A percentile compares a stretch with the other conserved stretches of the same genome.
Evolutionary conservation across 2,113 vertebrate species (phyloP).

Genomic region (Apistogramma diplotaenia): DNA sequence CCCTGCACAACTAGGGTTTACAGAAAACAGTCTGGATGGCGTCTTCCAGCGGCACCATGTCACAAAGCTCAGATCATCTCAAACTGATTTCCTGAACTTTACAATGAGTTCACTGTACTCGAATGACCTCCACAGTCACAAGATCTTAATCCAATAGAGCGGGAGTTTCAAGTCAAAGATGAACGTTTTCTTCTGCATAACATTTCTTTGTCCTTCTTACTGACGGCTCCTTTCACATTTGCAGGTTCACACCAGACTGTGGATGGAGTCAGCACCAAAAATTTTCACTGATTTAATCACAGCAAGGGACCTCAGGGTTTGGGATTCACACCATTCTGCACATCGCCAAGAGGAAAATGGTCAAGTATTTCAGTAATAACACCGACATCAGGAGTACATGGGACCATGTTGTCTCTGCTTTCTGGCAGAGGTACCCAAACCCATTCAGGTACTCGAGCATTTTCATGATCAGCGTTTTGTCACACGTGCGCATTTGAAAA

Average conservation of each 20-base stretch:
- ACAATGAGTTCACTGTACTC: neutral
- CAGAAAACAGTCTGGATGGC: neutral
- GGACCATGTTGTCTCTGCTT: constrained; percentile 79
- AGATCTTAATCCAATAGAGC: neutral
- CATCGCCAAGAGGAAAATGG: constrained; percentile 63
- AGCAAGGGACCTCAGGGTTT: constrained; percentile 3
- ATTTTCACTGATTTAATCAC: neutral
- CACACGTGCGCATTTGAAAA: neutral
- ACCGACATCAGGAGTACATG: constrained; percentile 75
- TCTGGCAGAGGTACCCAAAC: constrained; percentile 84
- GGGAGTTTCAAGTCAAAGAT: neutral
- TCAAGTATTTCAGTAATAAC: constrained; percentile 77
- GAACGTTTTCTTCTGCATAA: neutral
- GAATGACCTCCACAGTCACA: neutral
- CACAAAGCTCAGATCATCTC: neutral
- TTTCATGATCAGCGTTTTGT: neutral
- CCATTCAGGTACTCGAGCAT: constrained; percentile 77
- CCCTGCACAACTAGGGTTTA: neutral
- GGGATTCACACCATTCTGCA: constrained; percentile 2
- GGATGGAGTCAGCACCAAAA: constrained; percentile 63
- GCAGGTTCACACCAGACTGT: constrained; percentile 44
- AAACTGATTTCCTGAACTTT: neutral
- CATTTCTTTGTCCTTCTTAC: neutral
- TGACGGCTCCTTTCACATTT: neutral
- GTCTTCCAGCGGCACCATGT: neutral